Base-by-base conservation (phyloP, 1,140 invertebrate species). In the Hylaeus volcanicus region DNA sequence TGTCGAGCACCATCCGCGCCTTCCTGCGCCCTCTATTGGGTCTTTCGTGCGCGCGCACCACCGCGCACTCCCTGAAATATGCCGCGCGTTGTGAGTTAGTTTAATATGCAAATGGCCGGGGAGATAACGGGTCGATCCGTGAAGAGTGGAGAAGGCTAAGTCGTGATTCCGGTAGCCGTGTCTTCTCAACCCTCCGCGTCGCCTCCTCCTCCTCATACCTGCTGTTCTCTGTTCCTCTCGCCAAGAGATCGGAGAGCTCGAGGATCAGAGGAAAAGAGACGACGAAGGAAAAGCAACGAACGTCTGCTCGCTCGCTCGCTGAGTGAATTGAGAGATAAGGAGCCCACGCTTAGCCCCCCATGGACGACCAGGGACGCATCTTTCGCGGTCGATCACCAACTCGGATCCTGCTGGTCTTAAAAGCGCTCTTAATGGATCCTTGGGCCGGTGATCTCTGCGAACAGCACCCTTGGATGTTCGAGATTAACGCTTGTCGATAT, bases 141-240 rank as follows among this genome's bases (percentile, higher is more conserved):
- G 90, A 91, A 92, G 90, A 91, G 89, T 88, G 85, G 86, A 92
- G 91, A 91, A 90, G 88, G 88, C 91, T 91, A 90, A 92, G 92
- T 92, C 91, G 92, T 93, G 92, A 93, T 92, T 93, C 91, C 91
- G 88, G 92, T 93, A 93, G 92, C 91, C 89, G 88, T 93, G 92
- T 92, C 89, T 89, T 85, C 84, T 65, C 76, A 82, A 53, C 82
- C 78, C 82, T 83, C 77, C 51, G 55, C 64, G 61, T 65, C 73
- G 63, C 41, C 51, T 43, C 60, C 48, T 15, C 53, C 3, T 60
- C 60, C 45, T 53, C 76, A 58, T 41, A 55, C 76, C 55, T 15
- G 15, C 15, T 69, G 39, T 61, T 71, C 53, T 41, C 37, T 4
- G 15, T 65, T 68, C 53, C 11, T 15, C 71, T 43, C 61, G 64